Evolutionary conservation across 2,797 vertebrate species (phyloP).

Genomic region (Hyperoplus lanceolatus): DNA sequence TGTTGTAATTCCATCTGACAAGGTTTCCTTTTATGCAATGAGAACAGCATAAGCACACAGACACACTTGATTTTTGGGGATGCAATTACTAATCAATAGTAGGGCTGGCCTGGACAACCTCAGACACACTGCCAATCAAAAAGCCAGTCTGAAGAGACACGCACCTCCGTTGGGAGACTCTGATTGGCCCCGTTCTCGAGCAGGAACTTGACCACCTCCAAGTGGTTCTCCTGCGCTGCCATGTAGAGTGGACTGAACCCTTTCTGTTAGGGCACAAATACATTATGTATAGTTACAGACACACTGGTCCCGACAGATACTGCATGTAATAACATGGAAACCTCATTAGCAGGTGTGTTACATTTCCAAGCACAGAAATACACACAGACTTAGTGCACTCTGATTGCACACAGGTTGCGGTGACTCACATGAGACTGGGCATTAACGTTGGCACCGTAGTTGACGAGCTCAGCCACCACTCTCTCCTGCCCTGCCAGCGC

Average conservation of each 20-base stretch:
- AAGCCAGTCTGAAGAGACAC: conserved; percentile 16
- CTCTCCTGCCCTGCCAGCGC: conserved; percentile 95
- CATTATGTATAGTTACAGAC: neutral
- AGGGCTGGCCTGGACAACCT: neutral
- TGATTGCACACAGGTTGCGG: conserved; percentile 5
- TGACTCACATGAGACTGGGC: conserved; percentile 94
- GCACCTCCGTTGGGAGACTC: conserved; percentile 96
- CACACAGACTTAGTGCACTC: neutral
- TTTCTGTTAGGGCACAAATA: conserved; percentile 87
- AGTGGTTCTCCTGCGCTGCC: conserved; percentile 97
- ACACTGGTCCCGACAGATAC: neutral
- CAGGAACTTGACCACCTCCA: conserved; percentile 97
- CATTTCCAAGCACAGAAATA: neutral
- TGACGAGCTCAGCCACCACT: conserved; percentile 94
- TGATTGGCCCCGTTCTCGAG: conserved; percentile 98
- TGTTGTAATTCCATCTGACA: neutral
- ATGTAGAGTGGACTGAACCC: conserved; percentile 98
- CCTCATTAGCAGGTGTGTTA: conserved; percentile 11
- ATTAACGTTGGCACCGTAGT: conserved; percentile 96
- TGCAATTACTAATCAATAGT: conserved; percentile 3
- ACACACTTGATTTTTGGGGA: neutral
- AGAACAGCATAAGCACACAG: neutral
- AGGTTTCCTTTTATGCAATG: neutral
- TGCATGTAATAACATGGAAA: neutral
- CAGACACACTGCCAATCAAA: neutral